Evolutionary conservation across 2,797 vertebrate genomes (phyloP), one percentile per base, ranked within the genome.

Genomic region (Amblyopsis hoosieri): DNA sequence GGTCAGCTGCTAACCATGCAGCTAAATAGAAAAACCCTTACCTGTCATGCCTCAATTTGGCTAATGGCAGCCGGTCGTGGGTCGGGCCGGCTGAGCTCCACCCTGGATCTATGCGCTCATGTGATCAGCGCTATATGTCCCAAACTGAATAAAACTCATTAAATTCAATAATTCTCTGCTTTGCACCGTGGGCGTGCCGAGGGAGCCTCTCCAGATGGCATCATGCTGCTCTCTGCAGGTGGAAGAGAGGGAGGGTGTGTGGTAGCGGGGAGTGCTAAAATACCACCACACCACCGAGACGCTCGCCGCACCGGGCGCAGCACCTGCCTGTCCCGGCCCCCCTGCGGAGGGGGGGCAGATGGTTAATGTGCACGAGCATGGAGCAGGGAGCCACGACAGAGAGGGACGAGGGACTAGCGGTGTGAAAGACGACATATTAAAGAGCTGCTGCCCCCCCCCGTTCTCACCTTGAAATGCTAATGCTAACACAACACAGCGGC

Each of bases 391-490:
- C 11, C 42, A 29, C 31, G 12, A 19, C 23, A 23, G 23, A 57
- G 54, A 46, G 56, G 42, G 53, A 31, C 19, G 13, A 1, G 19
- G 17, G 23, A 12, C 12, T 12, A 15, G 31, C 9, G 67, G 71
- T 57, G 72, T 61, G 69, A 77, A 82, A 75, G 57, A 75, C 67
- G 23, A 23, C 23, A 23, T 23, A 23, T 19, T 42, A 42, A 42
- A 42, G 37, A 42, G 37, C 37, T 9, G 37, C 37, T 7, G n/a
- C n/a, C 1, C 37, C 37, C 37, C 37, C 33, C 60, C 33, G 60
- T 74, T 37, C 78, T 87, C 79, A 87, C 89, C 82, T 87, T 84
- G 77, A 86, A 87, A 83, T 80, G 82, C 84, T 90, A 85, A 82
- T 67, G 83, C 85, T 87, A 76, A 76, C 75, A 57, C 66, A 50